These are phyloP conservation scores for Epinephelus cyanopodus DNA, from an alignment of 2,113 vertebrate species.

Conservation along the genomic window DNA sequence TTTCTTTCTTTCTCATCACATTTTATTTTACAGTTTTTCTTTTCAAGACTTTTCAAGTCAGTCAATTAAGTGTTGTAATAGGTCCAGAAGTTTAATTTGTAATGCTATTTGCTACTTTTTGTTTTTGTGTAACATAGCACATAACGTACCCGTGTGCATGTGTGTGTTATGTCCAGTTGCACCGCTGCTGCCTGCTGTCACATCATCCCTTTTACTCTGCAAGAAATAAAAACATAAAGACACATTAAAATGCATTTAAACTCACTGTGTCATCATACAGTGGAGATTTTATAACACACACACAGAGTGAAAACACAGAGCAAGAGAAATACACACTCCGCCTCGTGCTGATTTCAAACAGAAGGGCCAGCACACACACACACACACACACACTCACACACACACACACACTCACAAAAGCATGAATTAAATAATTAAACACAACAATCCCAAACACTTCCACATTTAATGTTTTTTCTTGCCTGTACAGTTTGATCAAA, in stretches of 20 bases:
- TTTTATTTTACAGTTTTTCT: constrained; percentile 7
- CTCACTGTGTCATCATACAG: not conserved
- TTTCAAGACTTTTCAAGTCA: not conserved
- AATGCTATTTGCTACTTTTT: not conserved
- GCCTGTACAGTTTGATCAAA: not conserved
- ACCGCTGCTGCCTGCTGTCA: not conserved
- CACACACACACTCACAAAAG: constrained; percentile 21
- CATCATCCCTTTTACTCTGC: not conserved
- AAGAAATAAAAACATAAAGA: not conserved
- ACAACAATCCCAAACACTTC: not conserved
- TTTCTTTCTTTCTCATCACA: not conserved
- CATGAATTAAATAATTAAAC: not conserved
- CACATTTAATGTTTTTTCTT: constrained; percentile 10
- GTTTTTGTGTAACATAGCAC: constrained; percentile 8
- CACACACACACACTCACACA: constrained; percentile 3
- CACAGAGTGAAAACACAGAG: not conserved
- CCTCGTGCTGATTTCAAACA: not conserved
- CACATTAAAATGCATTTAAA: not conserved
- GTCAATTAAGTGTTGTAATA: not conserved
- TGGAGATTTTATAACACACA: not conserved
- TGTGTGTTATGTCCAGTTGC: constrained; percentile 17
- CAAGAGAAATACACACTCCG: not conserved
- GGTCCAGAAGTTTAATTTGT: not conserved
- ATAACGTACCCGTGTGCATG: constrained; percentile 20
- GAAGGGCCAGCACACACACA: not conserved